phyloP scores from a whole-genome alignment of 2,113 vertebrate genomes.

The Mesembrinibis cayennensis region DNA sequence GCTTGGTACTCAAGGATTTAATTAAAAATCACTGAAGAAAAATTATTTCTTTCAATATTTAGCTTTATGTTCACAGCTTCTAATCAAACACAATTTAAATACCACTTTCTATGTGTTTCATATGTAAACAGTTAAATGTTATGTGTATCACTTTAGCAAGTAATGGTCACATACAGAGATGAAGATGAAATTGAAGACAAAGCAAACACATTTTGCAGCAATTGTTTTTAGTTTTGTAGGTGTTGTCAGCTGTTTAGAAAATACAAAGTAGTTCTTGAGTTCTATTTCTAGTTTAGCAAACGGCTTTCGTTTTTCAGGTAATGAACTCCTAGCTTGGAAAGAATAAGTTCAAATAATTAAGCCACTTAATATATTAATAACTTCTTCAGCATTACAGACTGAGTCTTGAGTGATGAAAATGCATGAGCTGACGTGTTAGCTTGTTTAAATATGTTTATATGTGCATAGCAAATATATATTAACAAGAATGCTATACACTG shows the following conservation, averaged over 20 bases:
- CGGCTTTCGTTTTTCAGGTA: background rate
- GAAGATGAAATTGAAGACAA: background rate
- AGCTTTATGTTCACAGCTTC: background rate
- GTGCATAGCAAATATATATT: background rate
- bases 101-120: background rate
- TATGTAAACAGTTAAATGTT: background rate
- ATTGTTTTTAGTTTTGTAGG: background rate
- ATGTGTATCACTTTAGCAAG: background rate
- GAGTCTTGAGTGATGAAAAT: background rate
- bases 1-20: background rate
- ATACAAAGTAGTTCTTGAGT: background rate
- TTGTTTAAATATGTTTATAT: background rate
- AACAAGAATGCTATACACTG: background rate
- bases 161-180: background rate
- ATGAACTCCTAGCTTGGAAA: background rate
- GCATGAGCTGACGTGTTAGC: background rate
- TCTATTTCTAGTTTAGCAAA: background rate
- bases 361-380: background rate
- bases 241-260: background rate
- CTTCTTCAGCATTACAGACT: background rate
- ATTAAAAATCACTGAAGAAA: background rate
- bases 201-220: background rate
- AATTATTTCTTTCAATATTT: background rate
- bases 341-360: background rate
- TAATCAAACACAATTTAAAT: background rate